Conservation (phyloP, 2,113 vertebrate species). For the Sula dactylatra region DNA sequence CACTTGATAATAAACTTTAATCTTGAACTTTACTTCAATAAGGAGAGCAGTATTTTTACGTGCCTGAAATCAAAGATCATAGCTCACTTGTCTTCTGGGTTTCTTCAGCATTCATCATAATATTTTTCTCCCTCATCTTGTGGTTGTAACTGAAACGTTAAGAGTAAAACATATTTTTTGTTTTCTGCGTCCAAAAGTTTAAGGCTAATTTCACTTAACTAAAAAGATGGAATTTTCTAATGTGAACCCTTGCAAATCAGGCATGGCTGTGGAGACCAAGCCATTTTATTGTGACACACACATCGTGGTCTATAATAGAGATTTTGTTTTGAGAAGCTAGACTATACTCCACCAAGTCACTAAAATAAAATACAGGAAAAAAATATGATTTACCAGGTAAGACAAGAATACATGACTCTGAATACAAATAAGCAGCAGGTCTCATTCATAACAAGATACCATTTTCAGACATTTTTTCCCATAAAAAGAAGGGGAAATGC, state of each 20-base stretch:
- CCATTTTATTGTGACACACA: background rate
- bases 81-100: background rate
- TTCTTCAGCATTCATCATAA: background rate
- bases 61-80: background rate
- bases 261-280: background rate
- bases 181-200: background rate
- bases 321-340: background rate
- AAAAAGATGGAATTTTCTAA: background rate
- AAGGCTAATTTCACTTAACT: background rate
- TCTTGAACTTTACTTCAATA: background rate
- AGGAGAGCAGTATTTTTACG: background rate
- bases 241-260: background rate
- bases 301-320: background rate
- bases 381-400: background rate
- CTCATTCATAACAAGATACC: background rate
- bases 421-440: background rate
- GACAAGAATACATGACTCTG: background rate
- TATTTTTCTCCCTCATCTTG: background rate
- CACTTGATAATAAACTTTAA: background rate
- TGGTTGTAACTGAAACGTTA: background rate
- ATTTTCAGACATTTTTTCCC: background rate
- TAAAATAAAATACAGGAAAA: background rate
- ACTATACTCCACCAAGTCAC: background rate
- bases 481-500: background rate
- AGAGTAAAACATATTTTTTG: background rate